phyloP scores from a whole-genome alignment of 2,888 invertebrate genomes.

The Plagiodera versicolora region DNA sequence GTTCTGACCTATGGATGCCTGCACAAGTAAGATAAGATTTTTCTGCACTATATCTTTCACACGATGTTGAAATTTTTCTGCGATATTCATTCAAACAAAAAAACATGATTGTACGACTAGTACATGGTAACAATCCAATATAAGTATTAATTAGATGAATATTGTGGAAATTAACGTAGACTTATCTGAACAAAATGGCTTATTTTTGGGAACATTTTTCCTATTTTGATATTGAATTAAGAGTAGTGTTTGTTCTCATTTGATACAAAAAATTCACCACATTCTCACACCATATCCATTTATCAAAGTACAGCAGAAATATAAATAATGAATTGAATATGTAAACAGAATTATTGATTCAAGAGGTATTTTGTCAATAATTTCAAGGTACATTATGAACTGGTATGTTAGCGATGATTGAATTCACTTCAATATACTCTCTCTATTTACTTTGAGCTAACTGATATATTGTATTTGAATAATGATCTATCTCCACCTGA shows the following conservation, averaged over 20 bases:
- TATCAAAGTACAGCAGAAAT: background rate
- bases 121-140: too few relatives aligned
- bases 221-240: conserved; percentile 1
- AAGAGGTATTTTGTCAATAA: too few relatives aligned
- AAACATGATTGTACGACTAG: too few relatives aligned
- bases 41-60: conserved; percentile 36
- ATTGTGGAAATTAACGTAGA: conserved; percentile 25
- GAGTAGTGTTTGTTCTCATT: conserved; percentile 27
- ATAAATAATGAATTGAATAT: background rate
- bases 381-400: too few relatives aligned
- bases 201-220: conserved; percentile 26
- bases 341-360: too few relatives aligned
- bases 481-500: too few relatives aligned
- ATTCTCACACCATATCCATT: conserved; percentile 9
- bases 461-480: too few relatives aligned
- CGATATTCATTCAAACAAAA: conserved; percentile 12
- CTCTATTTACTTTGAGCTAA: too few relatives aligned
- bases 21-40: conserved; percentile 43
- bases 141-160: background rate
- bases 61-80: conserved; percentile 16
- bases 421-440: too few relatives aligned
- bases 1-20: conserved; percentile 56
- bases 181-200: conserved; percentile 18
- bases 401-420: too few relatives aligned
- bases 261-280: conserved; percentile 21